Conservation (phyloP, 2,113 vertebrate genomes). For the Anseranas semipalmata region DNA sequence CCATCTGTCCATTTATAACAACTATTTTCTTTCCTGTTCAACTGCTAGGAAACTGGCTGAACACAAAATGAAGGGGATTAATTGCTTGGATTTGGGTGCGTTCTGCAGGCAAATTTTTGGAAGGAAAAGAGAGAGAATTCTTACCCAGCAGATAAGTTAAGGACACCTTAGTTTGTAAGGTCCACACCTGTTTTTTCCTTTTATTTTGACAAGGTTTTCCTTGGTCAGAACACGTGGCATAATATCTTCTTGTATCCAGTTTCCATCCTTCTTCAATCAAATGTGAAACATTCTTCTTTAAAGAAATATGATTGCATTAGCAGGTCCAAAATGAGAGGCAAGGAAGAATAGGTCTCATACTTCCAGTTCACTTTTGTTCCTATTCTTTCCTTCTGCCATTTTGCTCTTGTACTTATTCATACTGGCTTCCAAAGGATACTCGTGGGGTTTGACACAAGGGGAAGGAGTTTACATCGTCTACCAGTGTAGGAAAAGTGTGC, state of each 20-base stretch:
- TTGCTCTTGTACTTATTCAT: background rate
- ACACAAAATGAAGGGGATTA: background rate
- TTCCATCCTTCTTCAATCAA: background rate
- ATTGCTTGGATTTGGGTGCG: background rate
- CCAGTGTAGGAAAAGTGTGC: background rate
- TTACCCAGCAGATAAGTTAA: background rate
- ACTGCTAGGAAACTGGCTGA: background rate
- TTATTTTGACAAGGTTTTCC: background rate
- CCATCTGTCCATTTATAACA: background rate
- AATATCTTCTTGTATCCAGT: background rate
- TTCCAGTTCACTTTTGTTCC: background rate
- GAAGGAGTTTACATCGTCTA: background rate
- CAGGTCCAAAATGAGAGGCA: background rate
- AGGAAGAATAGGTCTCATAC: background rate
- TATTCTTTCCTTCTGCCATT: background rate
- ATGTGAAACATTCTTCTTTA: background rate
- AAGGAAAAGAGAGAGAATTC: background rate
- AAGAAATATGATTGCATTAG: fast-evolving
- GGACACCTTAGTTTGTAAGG: background rate
- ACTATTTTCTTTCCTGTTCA: background rate
- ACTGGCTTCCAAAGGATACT: background rate
- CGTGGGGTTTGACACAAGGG: background rate
- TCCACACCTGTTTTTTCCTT: background rate
- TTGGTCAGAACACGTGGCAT: background rate
- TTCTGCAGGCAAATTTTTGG: background rate